Base-by-base conservation (phyloP, 2,888 invertebrate species). In the Gnatocerus cornutus region DNA sequence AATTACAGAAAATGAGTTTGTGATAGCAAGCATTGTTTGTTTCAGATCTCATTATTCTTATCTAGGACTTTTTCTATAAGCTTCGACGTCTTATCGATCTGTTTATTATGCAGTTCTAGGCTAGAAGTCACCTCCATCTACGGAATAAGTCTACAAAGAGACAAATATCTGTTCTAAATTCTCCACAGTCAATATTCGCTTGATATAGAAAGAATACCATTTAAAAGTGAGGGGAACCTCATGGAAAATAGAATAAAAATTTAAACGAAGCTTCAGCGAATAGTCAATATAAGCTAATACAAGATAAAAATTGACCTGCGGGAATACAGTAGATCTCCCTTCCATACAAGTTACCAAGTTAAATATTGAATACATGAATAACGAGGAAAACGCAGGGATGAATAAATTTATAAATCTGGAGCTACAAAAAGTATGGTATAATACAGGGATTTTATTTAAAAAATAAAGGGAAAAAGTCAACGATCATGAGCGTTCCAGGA, bases 291-390 rank as follows among this genome's bases (percentile, higher is more conserved):
- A 58, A 14, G 50, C 50, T 46, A 59, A 59, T 46, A 45, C 21
- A 61, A 21, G 39, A 14, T 37, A 50, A 50, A 61, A 61, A 30
- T 61, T 39, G 14, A 29, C 61, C 61, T 9, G 30, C 1, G 61
- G 39, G 61, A 61, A 8, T 45, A 30, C 3, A 58, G 27, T 41
- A 21, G 14, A 59, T 13, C 59, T 12, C 41, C 7, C 33, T 2
- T 12, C 46, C 14, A 12, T 14, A 41, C 59, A 59, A 30, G 56
- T 56, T 56, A 27, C 56, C n/a, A 29, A 21, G 33, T 50, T 61
- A 61, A 61, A 61, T 61, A 48, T 50, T 61, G 12, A 61, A 61
- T 37, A 33, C 30, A 48, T 14, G 48, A 61, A 50, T 30, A 29
- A 46, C 12, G 16, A 46, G n/a, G n/a, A 45, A 46, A 59, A 58